Evolutionary conservation across 2,888 invertebrate species (phyloP).

Genomic region (Ethmia dodecea): DNA sequence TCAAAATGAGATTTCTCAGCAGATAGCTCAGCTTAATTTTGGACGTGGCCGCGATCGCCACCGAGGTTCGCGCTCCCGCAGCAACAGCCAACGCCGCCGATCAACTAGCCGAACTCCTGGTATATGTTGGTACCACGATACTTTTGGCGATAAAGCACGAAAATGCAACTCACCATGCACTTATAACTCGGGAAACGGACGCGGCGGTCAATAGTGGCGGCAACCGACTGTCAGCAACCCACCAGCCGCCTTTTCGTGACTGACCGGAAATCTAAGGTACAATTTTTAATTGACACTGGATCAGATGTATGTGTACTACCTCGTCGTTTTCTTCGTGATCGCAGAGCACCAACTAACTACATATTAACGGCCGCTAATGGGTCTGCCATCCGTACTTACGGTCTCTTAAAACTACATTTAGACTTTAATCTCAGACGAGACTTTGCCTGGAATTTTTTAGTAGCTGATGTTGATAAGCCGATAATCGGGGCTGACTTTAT

Average conservation of each 20-base stretch:
- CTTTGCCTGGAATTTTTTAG: too few species aligned
- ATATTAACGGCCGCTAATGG: not conserved
- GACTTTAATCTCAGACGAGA: too few species aligned
- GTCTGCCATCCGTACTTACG: not conserved
- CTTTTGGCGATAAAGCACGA: not conserved
- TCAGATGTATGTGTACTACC: not conserved
- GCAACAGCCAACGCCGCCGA: not conserved
- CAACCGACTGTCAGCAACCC: not conserved
- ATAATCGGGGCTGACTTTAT: too few species aligned
- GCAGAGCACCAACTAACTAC: not conserved
- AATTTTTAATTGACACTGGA: not conserved
- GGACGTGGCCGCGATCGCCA: not conserved
- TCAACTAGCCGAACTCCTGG: not conserved
- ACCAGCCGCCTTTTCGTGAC: not conserved
- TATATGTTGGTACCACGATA: constrained; percentile 3
- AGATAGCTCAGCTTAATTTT: not conserved
- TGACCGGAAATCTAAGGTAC: not conserved
- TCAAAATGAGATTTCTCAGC: not conserved
- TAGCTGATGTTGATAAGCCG: too few species aligned
- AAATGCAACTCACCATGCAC: not conserved
- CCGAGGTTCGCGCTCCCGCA: not conserved
- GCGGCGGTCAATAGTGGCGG: constrained; percentile 1
- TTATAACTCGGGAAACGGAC: not conserved
- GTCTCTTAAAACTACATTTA: not conserved
- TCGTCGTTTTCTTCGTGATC: not conserved